Evolutionary conservation across 2,888 invertebrate genomes (phyloP).

Genomic region (Terebella lapidaria): DNA sequence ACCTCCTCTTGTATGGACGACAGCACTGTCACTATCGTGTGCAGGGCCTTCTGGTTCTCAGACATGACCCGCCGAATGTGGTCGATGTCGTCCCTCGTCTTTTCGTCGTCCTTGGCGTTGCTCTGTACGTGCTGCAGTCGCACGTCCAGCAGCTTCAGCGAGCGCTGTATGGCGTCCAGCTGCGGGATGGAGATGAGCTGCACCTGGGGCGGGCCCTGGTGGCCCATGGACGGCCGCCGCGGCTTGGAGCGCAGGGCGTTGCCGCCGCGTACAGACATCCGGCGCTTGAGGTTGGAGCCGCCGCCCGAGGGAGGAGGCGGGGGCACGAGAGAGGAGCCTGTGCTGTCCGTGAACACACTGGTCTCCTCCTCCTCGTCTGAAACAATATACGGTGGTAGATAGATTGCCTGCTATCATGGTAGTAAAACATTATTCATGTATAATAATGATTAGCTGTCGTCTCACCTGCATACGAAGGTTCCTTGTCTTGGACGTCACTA

Average conservation of each 20-base stretch:
- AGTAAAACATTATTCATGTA: too few relatives aligned
- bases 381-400: too few relatives aligned
- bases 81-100: constrained; percentile 49
- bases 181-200: constrained; percentile 51
- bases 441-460: too few relatives aligned
- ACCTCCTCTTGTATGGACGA: constrained; percentile 44
- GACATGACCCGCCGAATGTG: constrained; percentile 49
- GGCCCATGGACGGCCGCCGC: background rate
- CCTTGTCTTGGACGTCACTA: background rate
- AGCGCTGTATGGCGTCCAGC: constrained; percentile 50
- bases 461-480: background rate
- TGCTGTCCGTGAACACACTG: background rate
- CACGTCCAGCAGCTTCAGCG: constrained; percentile 51
- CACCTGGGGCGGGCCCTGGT: constrained; percentile 22
- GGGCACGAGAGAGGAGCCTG: background rate
- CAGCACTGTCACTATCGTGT: constrained; percentile 49
- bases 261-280: constrained; percentile 4
- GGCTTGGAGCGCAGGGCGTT: constrained; percentile 2
- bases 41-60: constrained; percentile 52
- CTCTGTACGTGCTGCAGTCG: constrained; percentile 49
- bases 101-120: constrained; percentile 47
- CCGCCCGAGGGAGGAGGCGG: background rate
- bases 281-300: background rate
- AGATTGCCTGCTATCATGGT: too few relatives aligned
- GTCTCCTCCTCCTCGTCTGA: constrained; percentile 1